Conservation (phyloP, 2,113 vertebrate species). For the Pseudopipra pipra region DNA sequence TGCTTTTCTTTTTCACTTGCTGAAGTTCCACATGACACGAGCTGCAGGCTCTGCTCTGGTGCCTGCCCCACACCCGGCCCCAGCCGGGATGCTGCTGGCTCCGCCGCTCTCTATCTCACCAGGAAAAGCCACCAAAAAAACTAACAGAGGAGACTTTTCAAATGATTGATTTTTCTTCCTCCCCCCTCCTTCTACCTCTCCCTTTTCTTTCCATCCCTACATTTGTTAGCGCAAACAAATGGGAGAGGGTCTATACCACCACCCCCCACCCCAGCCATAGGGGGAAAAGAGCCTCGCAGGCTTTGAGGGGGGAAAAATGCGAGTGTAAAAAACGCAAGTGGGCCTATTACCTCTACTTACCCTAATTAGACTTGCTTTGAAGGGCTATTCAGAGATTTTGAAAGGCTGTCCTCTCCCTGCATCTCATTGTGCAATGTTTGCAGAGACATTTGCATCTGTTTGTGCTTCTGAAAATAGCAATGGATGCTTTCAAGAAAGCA, state of each 20-base stretch:
- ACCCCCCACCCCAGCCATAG: not conserved
- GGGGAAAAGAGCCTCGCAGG: conserved; percentile 76
- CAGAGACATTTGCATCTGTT: conserved; percentile 94
- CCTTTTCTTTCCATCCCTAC: conserved; percentile 25
- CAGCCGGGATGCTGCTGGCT: conserved; percentile 51
- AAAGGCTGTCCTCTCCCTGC: conserved; percentile 79
- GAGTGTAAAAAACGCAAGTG: conserved; percentile 82
- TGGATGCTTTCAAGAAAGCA: conserved; percentile 70
- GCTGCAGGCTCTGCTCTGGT: conserved; percentile 71
- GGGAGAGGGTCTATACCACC: conserved; percentile 64
- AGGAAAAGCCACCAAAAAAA: conserved; percentile 50
- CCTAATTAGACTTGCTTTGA: conserved; percentile 92
- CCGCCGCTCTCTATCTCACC: conserved; percentile 55
- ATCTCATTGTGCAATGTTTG: conserved; percentile 86
- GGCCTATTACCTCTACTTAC: conserved; percentile 89
- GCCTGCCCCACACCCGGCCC: conserved; percentile 57
- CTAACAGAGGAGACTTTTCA: conserved; percentile 48
- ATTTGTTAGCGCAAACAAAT: conserved; percentile 76
- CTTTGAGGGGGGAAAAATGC: conserved; percentile 72
- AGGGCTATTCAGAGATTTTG: conserved; percentile 82
- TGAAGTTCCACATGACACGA: conserved; percentile 86
- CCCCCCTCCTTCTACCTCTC: not conserved
- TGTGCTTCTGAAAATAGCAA: conserved; percentile 80
- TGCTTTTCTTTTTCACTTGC: conserved; percentile 84
- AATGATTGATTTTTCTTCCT: conserved; percentile 72